Evolutionary conservation across 2,113 vertebrate species (phyloP).

Genomic region (Brienomyrus brachyistius): DNA sequence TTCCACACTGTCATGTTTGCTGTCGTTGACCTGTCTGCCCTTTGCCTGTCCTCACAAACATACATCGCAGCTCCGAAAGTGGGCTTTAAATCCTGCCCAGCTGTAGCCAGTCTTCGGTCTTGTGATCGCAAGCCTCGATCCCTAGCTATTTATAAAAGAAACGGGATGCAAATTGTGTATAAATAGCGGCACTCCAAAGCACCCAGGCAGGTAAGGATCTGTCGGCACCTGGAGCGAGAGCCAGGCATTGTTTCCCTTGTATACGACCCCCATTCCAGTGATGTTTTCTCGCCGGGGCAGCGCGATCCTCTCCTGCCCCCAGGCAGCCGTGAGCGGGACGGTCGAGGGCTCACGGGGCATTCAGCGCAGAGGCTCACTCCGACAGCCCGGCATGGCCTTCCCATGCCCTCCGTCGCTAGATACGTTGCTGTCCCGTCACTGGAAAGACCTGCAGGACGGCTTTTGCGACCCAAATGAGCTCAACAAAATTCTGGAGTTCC

Average conservation of each 20-base stretch:
- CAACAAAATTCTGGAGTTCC: conserved; percentile 41
- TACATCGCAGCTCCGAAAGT: neutral
- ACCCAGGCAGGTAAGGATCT: conserved; percentile 25
- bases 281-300: conserved; percentile 27
- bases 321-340: neutral
- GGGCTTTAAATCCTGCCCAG: neutral
- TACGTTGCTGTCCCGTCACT: conserved; percentile 33
- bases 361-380: neutral
- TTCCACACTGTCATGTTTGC: conserved; percentile 24
- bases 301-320: neutral
- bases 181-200: conserved; percentile 30
- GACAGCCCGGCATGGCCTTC: conserved; percentile 33
- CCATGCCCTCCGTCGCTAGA: conserved; percentile 35
- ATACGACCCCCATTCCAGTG: neutral
- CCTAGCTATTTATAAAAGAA: conserved; percentile 36
- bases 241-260: neutral
- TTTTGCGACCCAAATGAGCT: conserved; percentile 33
- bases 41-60: conserved; percentile 21
- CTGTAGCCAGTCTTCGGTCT: neutral
- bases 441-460: conserved; percentile 39
- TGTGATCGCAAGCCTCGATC: conserved; percentile 21
- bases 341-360: neutral
- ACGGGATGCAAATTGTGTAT: conserved; percentile 28
- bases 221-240: neutral
- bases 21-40: conserved; percentile 19